Conservation (phyloP, 2,888 invertebrate species). For the Psylliodes chrysocephalus region DNA sequence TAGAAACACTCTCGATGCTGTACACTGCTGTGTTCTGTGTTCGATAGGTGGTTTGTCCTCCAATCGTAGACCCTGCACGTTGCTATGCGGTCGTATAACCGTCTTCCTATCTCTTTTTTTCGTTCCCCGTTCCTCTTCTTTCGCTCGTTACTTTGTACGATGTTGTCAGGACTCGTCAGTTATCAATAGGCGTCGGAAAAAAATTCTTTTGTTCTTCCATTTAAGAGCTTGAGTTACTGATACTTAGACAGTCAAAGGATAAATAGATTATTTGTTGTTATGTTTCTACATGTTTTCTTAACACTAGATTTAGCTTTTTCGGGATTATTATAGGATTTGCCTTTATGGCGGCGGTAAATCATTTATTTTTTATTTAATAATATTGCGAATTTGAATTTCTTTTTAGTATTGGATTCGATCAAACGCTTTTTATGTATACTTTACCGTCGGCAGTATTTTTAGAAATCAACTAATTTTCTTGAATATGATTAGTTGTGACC, state of each 20-base stretch:
- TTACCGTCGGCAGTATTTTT: slow-evolving; percentile 22
- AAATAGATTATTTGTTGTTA: slow-evolving; percentile 6
- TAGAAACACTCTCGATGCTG: slow-evolving; percentile 52
- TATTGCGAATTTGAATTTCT: slow-evolving; percentile 10
- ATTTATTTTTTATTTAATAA: background rate
- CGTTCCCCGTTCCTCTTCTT: slow-evolving; percentile 38
- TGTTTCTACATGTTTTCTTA: background rate
- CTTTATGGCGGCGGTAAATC: background rate
- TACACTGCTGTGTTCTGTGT: slow-evolving; percentile 47
- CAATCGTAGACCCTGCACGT: slow-evolving; percentile 52
- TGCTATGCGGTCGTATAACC: slow-evolving; percentile 54
- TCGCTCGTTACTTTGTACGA: slow-evolving; percentile 39
- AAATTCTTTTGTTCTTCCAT: slow-evolving; percentile 11
- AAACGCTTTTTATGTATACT: slow-evolving; percentile 5
- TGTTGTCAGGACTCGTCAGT: slow-evolving; percentile 31
- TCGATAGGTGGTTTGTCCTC: slow-evolving; percentile 47
- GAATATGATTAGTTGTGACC: slow-evolving; percentile 25
- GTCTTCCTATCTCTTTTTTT: slow-evolving; percentile 47
- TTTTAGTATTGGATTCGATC: slow-evolving; percentile 5
- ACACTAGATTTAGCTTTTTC: background rate
- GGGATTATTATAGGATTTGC: background rate
- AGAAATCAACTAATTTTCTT: slow-evolving; percentile 21
- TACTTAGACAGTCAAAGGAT: slow-evolving; percentile 4
- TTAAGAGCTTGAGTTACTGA: background rate
- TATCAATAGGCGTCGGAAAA: slow-evolving; percentile 23